phyloP scores from a whole-genome alignment of 1,140 invertebrate species.

The Sminthurides bifidus region DNA sequence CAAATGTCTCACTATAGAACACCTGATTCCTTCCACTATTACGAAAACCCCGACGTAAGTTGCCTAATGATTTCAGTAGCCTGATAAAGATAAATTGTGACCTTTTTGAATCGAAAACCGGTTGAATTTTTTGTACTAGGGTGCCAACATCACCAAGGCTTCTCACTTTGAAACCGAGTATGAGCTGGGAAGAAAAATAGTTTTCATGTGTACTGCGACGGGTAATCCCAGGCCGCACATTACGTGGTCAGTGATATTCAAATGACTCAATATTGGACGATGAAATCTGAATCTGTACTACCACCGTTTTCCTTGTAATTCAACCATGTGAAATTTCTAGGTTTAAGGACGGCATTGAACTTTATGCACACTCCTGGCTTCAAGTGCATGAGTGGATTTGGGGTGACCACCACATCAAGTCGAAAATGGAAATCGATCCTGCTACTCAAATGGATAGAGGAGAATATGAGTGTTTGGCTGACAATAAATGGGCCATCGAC shows the following conservation, averaged over 20 bases:
- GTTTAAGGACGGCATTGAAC: slow-evolving; percentile 49
- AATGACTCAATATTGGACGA: background rate
- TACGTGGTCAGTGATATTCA: slow-evolving; percentile 34
- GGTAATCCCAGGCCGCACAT: slow-evolving; percentile 45
- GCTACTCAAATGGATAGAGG: slow-evolving; percentile 50
- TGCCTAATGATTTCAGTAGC: background rate
- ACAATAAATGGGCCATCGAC: slow-evolving; percentile 64
- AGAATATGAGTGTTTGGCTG: slow-evolving; percentile 60
- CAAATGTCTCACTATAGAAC: slow-evolving; percentile 72
- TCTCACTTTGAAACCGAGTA: slow-evolving; percentile 51
- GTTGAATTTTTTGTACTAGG: slow-evolving; percentile 35
- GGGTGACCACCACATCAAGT: slow-evolving; percentile 41
- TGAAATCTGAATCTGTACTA: too few relatives aligned
- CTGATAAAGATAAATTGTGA: background rate
- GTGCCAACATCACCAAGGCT: slow-evolving; percentile 44
- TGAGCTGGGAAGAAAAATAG: slow-evolving; percentile 46
- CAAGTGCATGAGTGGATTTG: slow-evolving; percentile 45
- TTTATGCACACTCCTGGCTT: slow-evolving; percentile 45
- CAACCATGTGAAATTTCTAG: slow-evolving; percentile 6
- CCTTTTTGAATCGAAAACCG: background rate
- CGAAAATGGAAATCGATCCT: slow-evolving; percentile 48
- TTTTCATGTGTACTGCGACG: slow-evolving; percentile 46
- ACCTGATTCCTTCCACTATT: slow-evolving; percentile 73
- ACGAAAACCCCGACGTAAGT: slow-evolving; percentile 72
- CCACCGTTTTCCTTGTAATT: too few relatives aligned